Conservation (phyloP, 2,113 vertebrate genomes). For the Daubentonia madagascariensis region DNA sequence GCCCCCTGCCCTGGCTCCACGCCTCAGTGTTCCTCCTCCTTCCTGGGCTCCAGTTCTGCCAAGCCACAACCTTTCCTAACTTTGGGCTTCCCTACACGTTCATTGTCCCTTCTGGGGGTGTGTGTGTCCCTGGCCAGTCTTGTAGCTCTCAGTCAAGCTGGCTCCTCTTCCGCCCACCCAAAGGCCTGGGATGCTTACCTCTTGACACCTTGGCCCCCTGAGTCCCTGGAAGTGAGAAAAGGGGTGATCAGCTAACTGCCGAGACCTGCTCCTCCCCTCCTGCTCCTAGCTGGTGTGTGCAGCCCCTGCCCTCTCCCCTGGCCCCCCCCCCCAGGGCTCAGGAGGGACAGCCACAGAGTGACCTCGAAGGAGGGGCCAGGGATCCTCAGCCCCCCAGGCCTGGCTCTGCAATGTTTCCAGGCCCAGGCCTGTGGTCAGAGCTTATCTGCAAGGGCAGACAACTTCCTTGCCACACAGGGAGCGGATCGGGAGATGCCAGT, state of each 20-base stretch:
- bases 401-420: not conserved
- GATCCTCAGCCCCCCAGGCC: not conserved
- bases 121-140: not conserved
- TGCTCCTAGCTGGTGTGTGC: not conserved
- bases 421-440: not conserved
- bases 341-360: not conserved
- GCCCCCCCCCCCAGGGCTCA: not conserved
- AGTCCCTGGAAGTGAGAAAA: slow-evolving; percentile 46
- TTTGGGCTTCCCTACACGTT: not conserved
- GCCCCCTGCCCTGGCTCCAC: accelerated
- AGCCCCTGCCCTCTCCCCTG: not conserved
- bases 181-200: slow-evolving; percentile 35
- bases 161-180: not conserved
- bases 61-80: not conserved
- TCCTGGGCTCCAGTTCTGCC: not conserved
- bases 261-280: too few species aligned
- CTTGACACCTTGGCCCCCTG: not conserved
- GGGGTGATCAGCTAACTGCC: not conserved
- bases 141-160: not conserved
- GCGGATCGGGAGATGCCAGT: not conserved
- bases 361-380: not conserved
- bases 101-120: accelerated
- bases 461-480: not conserved
- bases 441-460: not conserved
- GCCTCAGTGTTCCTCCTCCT: not conserved